Conservation (phyloP, 2,888 invertebrate genomes). For the Bhutanitis thaidina region DNA sequence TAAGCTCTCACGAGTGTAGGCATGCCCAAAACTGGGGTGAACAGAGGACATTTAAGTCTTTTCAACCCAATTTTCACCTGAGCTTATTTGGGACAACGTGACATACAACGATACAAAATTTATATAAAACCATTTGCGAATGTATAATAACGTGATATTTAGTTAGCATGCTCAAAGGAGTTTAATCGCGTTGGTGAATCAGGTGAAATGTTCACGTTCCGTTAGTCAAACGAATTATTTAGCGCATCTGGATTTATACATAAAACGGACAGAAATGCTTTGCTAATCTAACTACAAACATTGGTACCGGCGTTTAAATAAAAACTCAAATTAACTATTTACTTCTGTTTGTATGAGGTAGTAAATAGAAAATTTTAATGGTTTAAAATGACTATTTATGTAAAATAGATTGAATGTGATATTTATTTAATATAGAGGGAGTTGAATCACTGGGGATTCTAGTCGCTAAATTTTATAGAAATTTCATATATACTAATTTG, state of each 20-base stretch:
- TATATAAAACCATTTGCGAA: neutral
- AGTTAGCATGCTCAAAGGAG: slow-evolving; percentile 24
- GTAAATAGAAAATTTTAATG: neutral
- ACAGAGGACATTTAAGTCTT: too few species aligned
- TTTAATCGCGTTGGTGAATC: slow-evolving; percentile 47
- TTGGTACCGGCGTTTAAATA: neutral
- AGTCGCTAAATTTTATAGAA: too few species aligned
- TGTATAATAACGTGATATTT: slow-evolving; percentile 11
- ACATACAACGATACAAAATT: too few species aligned
- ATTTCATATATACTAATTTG: too few species aligned
- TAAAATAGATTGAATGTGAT: too few species aligned
- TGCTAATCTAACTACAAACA: slow-evolving; percentile 16
- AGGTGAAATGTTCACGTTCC: slow-evolving; percentile 57
- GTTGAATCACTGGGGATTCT: too few species aligned
- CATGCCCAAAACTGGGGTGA: too few species aligned
- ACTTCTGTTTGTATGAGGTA: neutral
- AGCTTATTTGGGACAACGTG: too few species aligned
- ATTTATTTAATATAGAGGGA: too few species aligned
- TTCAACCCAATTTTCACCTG: too few species aligned
- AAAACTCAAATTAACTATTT: neutral
- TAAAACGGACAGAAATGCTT: slow-evolving; percentile 11
- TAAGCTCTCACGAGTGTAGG: too few species aligned
- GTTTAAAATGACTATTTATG: too few species aligned
- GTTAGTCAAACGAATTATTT: slow-evolving; percentile 48
- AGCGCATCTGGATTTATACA: slow-evolving; percentile 19